phyloP scores from a whole-genome alignment of 1,140 invertebrate species.

The Anagrus nilaparvatae region DNA sequence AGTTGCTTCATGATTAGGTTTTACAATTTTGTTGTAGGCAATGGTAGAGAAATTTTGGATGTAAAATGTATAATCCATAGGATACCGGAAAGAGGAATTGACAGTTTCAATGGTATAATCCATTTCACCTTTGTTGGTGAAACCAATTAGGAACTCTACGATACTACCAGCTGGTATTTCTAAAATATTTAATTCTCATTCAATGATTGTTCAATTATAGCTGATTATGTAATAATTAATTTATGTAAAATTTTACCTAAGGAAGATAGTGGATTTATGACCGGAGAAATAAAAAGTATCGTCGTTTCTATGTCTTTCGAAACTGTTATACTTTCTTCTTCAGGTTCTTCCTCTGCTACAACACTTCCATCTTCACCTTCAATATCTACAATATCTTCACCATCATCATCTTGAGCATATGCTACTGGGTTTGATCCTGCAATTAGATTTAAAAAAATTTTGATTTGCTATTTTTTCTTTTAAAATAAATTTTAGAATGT shows the following conservation, averaged over 20 bases:
- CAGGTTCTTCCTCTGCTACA: conserved; percentile 53
- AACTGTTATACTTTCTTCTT: conserved; percentile 59
- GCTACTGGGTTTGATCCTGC: conserved; percentile 49
- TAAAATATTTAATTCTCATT: conserved; percentile 29
- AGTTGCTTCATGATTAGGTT: conserved; percentile 86
- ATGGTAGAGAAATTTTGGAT: conserved; percentile 96
- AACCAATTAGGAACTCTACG: conserved; percentile 93
- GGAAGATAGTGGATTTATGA: conserved; percentile 32
- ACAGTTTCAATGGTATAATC: conserved; percentile 88
- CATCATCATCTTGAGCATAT: conserved; percentile 63
- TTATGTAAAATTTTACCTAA: conserved; percentile 26
- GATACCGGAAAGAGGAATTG: conserved; percentile 96
- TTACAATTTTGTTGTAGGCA: conserved; percentile 80
- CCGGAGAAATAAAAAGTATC: conserved; percentile 85
- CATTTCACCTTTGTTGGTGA: conserved; percentile 84
- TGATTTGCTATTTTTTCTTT: not conserved
- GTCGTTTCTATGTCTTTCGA: conserved; percentile 87
- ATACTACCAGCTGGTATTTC: conserved; percentile 86
- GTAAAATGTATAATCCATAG: conserved; percentile 96
- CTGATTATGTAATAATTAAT: conserved; percentile 7
- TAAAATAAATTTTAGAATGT: conserved; percentile 4
- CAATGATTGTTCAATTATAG: conserved; percentile 11
- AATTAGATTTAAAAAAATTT: conserved; percentile 15
- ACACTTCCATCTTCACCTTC: conserved; percentile 59
- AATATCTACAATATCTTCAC: conserved; percentile 63